These are phyloP conservation scores for Aporophyla nigra DNA, from an alignment of 2,888 invertebrate species.

Conservation along the genomic window DNA sequence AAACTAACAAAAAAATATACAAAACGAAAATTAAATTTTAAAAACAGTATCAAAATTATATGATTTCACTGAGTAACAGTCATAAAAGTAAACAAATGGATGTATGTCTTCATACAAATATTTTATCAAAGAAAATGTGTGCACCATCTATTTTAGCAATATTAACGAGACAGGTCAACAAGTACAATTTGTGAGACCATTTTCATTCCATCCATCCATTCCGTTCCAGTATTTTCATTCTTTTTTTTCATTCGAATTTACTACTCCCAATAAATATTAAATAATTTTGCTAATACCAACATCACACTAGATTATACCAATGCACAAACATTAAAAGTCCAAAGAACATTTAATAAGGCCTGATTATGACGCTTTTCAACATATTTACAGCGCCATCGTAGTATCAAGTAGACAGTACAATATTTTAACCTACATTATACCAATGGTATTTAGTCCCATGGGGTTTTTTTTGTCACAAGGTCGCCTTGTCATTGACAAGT, in stretches of 20 bases:
- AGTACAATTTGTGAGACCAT: neutral
- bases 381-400: neutral
- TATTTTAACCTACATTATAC: neutral
- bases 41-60: neutral
- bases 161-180: neutral
- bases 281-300: constrained; percentile 19
- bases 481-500: neutral
- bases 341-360: constrained; percentile 2
- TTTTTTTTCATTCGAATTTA: neutral
- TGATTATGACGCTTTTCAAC: neutral
- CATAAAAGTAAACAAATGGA: neutral
- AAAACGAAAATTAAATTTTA: neutral
- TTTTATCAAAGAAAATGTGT: neutral
- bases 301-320: constrained; percentile 8
- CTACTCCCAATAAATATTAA: constrained; percentile 16
- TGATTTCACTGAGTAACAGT: neutral
- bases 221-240: no score
- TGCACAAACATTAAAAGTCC: neutral
- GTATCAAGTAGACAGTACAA: neutral
- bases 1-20: neutral
- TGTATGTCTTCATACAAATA: neutral
- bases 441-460: neutral
- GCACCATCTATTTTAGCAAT: neutral
- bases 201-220: no score
- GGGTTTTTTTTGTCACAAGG: neutral